A percentile compares a stretch with the other conserved stretches of the same genome.
These are phyloP conservation scores for Acipenser ruthenus DNA, from an alignment of 2,797 vertebrate genomes.

Conservation along the genomic window DNA sequence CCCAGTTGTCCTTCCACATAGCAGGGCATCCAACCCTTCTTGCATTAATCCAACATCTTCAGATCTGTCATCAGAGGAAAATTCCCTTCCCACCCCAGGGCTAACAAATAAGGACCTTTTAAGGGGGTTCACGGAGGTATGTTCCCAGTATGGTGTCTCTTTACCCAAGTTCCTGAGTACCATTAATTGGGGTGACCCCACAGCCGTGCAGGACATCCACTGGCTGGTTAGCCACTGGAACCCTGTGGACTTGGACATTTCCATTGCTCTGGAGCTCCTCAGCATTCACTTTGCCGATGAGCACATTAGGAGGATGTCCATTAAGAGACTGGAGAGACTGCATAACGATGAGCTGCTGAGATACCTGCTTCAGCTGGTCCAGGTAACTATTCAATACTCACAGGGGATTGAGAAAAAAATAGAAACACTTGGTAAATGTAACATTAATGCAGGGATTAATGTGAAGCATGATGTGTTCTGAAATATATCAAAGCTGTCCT, in stretches of 20 bases:
- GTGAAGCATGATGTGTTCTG: no score
- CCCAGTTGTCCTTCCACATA: slow-evolving; percentile 59
- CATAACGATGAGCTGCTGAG: slow-evolving; percentile 57
- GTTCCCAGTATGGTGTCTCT: slow-evolving; percentile 48
- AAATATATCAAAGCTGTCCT: no score
- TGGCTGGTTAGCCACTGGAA: slow-evolving; percentile 56
- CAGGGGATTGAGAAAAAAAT: no score
- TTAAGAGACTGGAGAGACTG: slow-evolving; percentile 54
- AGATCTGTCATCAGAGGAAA: no score
- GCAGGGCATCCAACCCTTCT: slow-evolving; percentile 13
- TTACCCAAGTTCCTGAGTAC: slow-evolving; percentile 55
- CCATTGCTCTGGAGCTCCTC: slow-evolving; percentile 60
- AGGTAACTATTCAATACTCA: slow-evolving; percentile 38
- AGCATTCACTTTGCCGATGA: slow-evolving; percentile 59
- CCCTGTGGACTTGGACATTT: slow-evolving; percentile 50
- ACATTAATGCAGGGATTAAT: no score
- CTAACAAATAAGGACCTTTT: slow-evolving; percentile 23
- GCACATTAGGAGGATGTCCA: slow-evolving; percentile 52
- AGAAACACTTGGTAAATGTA: no score
- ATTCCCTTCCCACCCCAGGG: not conserved
- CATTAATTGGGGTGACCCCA: slow-evolving; percentile 53
- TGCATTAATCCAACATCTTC: not conserved
- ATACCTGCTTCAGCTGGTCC: slow-evolving; percentile 68
- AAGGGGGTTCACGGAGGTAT: slow-evolving; percentile 45
- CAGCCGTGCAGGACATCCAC: slow-evolving; percentile 55